phyloP scores from a whole-genome alignment of 2,113 vertebrate genomes.

The Peromyscus leucopus region DNA sequence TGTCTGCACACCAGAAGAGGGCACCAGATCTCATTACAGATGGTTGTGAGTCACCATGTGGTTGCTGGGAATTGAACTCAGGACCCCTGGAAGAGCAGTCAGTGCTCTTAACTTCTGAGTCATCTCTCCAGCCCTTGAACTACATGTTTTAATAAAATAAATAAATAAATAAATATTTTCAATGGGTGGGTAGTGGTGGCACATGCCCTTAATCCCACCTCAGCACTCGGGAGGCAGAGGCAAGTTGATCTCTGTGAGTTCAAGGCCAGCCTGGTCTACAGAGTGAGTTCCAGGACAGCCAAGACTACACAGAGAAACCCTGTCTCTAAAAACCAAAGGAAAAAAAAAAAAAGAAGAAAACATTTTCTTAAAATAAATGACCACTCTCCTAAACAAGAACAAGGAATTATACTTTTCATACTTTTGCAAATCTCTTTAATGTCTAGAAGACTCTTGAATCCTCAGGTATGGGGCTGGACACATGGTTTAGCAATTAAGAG shows the following conservation, averaged over 20 bases:
- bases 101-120: no score
- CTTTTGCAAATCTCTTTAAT: conserved; percentile 10
- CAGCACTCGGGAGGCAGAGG: not conserved
- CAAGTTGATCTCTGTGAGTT: not conserved
- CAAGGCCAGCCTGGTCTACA: not conserved
- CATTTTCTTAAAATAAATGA: not conserved
- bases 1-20: no score
- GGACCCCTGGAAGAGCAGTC: no score
- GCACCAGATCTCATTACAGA: no score
- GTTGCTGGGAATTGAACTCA: no score
- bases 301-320: not conserved
- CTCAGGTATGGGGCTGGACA: not conserved
- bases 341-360: not conserved
- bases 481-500: not conserved
- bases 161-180: not conserved
- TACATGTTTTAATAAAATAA: not conserved
- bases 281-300: not conserved
- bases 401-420: not conserved
- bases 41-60: no score
- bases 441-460: not conserved
- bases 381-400: not conserved
- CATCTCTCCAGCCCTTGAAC: not conserved
- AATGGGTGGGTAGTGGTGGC: not conserved
- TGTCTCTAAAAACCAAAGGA: not conserved
- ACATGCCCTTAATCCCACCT: not conserved